Evolutionary conservation across 2,113 vertebrate species (phyloP), one percentile per base, ranked within the genome.

Genomic region (Burhinus bistriatus): DNA sequence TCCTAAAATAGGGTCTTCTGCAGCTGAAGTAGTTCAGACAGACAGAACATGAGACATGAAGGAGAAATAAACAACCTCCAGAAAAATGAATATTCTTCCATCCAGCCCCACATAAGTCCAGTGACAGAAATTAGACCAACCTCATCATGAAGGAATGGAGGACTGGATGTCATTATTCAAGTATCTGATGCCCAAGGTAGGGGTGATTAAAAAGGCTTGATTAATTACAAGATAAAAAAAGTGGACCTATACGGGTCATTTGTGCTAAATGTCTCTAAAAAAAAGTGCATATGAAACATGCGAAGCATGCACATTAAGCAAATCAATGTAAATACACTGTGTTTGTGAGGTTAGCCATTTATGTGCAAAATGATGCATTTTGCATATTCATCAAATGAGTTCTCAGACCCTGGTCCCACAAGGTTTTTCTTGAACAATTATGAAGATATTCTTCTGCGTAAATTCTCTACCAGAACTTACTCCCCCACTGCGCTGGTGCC

Each of bases 1-100:
- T 86, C 83, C 71, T 83, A 80, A 92, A 97, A 84, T 34, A 91
- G 73, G 38, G 9, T 51, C n/a, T 72, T 90, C 79, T 65, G 38
- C 5, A 7, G 47, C 42, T 71, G 32, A 89, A 51, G 11, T 13
- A 34, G 36, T 51, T 89, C 77, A 82, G 69, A 59, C 25, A 70
- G 62, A 34, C 17, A 59, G 30, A 66, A 72, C 1, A 6, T 36
- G 64, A 79, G 34, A 82, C 4, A 58, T 0, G 5, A 84, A 40
- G 9, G 21, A 8, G 5, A 9, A 36, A 75, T n/a, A 59, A 89
- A 78, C 44, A 17, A 3, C 8, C 14, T 45, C 30, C 14, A 73
- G 40, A 72, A 79, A 93, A 88, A 65, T 13, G 15, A 61, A 55
- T 45, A 51, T 70, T 52, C 34, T 69, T 55, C 20, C 32, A 80